These are phyloP conservation scores for Chydorus sphaericus DNA, from an alignment of 2,888 invertebrate genomes.

Conservation along the genomic window DNA sequence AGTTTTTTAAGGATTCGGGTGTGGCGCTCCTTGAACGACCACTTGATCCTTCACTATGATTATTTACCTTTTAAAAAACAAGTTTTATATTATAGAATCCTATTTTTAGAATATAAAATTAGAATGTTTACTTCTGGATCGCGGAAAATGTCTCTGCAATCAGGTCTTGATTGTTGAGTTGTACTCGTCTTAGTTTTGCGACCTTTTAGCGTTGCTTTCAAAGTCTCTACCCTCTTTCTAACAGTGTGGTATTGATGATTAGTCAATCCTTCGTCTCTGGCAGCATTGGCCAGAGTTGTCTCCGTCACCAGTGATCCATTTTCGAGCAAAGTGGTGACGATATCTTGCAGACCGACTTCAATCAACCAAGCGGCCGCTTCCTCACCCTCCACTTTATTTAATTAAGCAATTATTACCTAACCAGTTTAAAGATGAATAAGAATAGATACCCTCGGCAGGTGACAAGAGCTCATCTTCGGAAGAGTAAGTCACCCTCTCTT, in stretches of 20 bases:
- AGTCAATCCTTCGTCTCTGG: neutral
- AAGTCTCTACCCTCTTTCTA: neutral
- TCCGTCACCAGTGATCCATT: neutral
- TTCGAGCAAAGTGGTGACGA: slow-evolving; percentile 1
- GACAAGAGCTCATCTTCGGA: slow-evolving; percentile 7
- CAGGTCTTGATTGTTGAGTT: slow-evolving; percentile 2
- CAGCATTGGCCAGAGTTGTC: neutral
- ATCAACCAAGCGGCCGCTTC: slow-evolving; percentile 5
- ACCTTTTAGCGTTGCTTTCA: neutral
- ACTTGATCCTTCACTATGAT: slow-evolving; percentile 5
- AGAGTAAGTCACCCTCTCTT: neutral
- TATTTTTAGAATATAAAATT: neutral
- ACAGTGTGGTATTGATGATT: slow-evolving; percentile 1
- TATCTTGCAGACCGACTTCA: neutral
- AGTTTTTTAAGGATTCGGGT: slow-evolving; percentile 4
- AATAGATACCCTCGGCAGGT: neutral
- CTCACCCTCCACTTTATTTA: neutral
- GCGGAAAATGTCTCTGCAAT: slow-evolving; percentile 9
- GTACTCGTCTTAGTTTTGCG: neutral
- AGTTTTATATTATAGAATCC: neutral
- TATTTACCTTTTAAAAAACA: neutral
- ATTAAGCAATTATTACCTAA: too few relatives aligned
- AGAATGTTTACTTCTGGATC: slow-evolving; percentile 4
- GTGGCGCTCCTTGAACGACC: slow-evolving; percentile 4
- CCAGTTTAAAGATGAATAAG: too few relatives aligned